Base-by-base conservation (phyloP, 2,797 vertebrate genomes). In the Lacerta agilis region DNA sequence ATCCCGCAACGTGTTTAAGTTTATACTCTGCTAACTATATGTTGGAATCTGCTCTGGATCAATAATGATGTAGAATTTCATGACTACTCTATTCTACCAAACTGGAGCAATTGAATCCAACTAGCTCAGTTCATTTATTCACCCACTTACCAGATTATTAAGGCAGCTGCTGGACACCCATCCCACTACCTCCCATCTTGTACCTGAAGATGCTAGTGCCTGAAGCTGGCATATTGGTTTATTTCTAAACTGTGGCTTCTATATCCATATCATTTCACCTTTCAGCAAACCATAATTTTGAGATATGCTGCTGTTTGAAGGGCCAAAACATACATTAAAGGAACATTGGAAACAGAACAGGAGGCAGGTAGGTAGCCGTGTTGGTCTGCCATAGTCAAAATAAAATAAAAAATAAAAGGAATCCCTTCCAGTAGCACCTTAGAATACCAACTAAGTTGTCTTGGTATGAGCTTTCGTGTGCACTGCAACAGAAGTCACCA, bases 301-400 rank as follows among this genome's bases (percentile, higher is more conserved):
- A 91, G 2, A 90, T 2, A 11, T 79, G 29, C 23, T 92, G 93
- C 78, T 5, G 72, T 13, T 55, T 15, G 1, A 66, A 0, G 66
- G 17, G 25, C 2, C 2, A 87, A 92, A 66, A 69, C 41, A 13
- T 81, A 20, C 11, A 86, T 67, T 43, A 92, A 95, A 93, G 75
- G n/a, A 25, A 86, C n/a, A 86, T 88, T 88, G 90, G 2, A 45
- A 55, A 1, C 23, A 79, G 45, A 77, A 86, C 33, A 33, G 33
- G 33, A 33, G 33, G 33, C 33, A 33, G 33, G 33, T 33, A 33
- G 33, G 33, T 33, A 33, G 33, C 33, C 33, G 2, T 33, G 33
- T 33, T 33, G 33, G 33, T 33, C 33, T 33, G 33, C 33, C 33
- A 33, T 33, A 33, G 33, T 33, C 33, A 33, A 33, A 33, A n/a